Conservation (phyloP, 2,888 invertebrate species). For the Drosophila mimica region DNA sequence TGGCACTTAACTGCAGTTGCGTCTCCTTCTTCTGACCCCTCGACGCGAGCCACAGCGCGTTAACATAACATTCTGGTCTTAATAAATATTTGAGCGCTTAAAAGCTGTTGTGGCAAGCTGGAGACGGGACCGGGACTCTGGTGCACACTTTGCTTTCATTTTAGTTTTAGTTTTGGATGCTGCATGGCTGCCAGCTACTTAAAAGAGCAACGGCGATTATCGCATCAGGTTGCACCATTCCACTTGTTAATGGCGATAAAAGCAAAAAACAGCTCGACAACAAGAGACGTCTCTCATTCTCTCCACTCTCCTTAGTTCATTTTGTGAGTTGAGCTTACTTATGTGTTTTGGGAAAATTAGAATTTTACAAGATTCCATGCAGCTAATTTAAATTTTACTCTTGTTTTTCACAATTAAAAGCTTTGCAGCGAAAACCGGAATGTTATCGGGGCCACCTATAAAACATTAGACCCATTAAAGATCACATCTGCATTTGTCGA, state of each 20-base stretch:
- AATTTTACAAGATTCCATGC: constrained; percentile 22
- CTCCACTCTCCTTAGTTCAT: not conserved
- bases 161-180: constrained; percentile 27
- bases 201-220: constrained; percentile 50
- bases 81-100: constrained; percentile 75
- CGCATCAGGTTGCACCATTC: constrained; percentile 48
- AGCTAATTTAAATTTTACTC: constrained; percentile 45
- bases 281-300: not conserved
- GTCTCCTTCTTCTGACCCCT: not conserved
- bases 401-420: constrained; percentile 55
- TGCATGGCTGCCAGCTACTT: constrained; percentile 39
- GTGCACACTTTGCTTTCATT: constrained; percentile 36
- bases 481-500: constrained; percentile 58
- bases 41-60: constrained; percentile 45
- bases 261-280: constrained; percentile 15
- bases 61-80: constrained; percentile 66
- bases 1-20: constrained; percentile 55
- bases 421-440: constrained; percentile 38
- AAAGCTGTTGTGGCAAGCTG: constrained; percentile 54
- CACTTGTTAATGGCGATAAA: constrained; percentile 39
- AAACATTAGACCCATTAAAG: constrained; percentile 62
- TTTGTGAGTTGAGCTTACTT: not conserved
- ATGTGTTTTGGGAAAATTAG: not conserved
- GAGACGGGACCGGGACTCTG: constrained; percentile 4
- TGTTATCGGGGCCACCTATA: constrained; percentile 44